These are phyloP conservation scores for Cossypha polioptera DNA, from an alignment of 2,797 vertebrate species.

Conservation along the genomic window DNA sequence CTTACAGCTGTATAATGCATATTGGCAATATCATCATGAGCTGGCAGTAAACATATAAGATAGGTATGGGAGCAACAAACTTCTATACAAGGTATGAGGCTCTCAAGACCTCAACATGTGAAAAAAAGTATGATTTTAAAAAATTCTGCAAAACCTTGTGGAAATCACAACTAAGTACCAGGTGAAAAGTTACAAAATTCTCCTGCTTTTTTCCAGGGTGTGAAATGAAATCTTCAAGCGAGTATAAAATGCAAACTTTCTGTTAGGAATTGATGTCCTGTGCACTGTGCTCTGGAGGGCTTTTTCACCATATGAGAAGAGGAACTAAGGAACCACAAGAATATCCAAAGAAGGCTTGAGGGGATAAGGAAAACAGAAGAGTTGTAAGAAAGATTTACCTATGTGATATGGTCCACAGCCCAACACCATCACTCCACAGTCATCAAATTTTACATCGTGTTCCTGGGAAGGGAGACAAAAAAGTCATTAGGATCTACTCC, in stretches of 20 bases:
- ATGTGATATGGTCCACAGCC: constrained; percentile 97
- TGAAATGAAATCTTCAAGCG: constrained; percentile 10
- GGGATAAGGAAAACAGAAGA: neutral
- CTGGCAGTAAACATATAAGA: neutral
- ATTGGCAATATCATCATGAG: neutral
- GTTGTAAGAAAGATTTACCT: constrained; percentile 78
- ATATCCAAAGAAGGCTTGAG: neutral
- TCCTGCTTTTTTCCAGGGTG: neutral
- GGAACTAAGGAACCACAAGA: constrained; percentile 5
- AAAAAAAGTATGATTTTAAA: neutral
- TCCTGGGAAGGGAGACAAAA: constrained; percentile 77
- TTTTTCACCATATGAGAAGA: neutral
- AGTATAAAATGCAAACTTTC: neutral
- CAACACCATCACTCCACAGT: constrained; percentile 90
- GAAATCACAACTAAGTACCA: neutral
- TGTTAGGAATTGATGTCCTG: neutral
- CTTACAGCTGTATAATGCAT: neutral
- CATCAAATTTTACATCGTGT: constrained; percentile 90
- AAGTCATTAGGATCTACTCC: neutral
- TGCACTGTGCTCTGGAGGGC: neutral
- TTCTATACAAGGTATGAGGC: neutral
- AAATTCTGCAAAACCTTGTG: neutral
- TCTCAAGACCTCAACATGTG: neutral
- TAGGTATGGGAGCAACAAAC: neutral
- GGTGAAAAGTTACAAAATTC: constrained; percentile 1